Evolutionary conservation across 2,797 vertebrate genomes (phyloP).

Genomic region (Micromesistius poutassou): DNA sequence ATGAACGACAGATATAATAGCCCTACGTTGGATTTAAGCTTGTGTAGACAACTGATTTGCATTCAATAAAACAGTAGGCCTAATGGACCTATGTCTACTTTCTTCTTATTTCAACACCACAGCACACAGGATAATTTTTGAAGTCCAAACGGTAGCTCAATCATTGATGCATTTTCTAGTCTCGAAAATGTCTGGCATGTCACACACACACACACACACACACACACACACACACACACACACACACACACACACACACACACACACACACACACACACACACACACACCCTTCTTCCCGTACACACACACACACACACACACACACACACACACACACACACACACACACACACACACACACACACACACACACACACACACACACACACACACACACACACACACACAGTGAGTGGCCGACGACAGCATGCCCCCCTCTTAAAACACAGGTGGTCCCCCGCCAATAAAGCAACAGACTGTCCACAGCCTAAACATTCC

Average conservation of each 20-base stretch:
- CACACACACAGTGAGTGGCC: slow-evolving; percentile 2
- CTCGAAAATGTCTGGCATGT: not conserved
- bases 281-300: no score
- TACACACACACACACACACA: slow-evolving; percentile 9
- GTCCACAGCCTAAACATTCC: slow-evolving; percentile 58
- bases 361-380: not conserved
- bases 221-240: slow-evolving; percentile 24
- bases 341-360: slow-evolving; percentile 24
- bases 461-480: slow-evolving; percentile 44
- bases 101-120: not conserved
- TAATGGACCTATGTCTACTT: not conserved
- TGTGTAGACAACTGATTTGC: not conserved
- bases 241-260: no score
- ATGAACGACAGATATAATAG: not conserved
- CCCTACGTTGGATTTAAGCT: not conserved
- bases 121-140: not conserved
- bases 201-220: slow-evolving; percentile 10
- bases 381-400: not conserved
- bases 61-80: not conserved
- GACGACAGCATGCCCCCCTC: not conserved
- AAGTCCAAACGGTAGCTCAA: not conserved
- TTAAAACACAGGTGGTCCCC: slow-evolving; percentile 49
- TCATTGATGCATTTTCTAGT: not conserved
- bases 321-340: slow-evolving; percentile 14
- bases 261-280: not conserved